phyloP scores from a whole-genome alignment of 2,888 invertebrate genomes.

The Troides helena region DNA sequence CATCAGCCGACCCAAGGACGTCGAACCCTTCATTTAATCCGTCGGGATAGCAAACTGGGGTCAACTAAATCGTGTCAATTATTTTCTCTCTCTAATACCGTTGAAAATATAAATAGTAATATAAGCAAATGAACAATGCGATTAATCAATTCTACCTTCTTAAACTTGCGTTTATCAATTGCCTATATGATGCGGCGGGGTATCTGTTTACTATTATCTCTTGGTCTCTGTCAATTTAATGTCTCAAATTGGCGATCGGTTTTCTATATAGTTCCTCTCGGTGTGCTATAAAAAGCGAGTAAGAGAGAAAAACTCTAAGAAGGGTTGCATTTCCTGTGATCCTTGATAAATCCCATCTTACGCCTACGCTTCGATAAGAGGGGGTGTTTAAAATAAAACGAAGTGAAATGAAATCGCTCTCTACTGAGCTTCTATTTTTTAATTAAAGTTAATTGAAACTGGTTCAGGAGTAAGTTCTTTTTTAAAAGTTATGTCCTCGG shows the following conservation, averaged over 20 bases:
- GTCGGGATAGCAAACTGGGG: conserved; percentile 1
- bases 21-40: conserved; percentile 18
- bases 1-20: conserved; percentile 10
- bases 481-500: conserved; percentile 1
- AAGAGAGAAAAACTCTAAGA: no score
- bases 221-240: no score
- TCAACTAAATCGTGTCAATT: conserved; percentile 1
- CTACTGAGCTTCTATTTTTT: background rate
- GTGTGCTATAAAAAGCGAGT: no score
- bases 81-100: background rate
- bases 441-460: conserved; percentile 2
- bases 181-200: no score
- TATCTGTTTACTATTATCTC: no score
- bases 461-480: background rate
- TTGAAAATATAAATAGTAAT: background rate
- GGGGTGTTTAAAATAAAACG: background rate
- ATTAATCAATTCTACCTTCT: background rate
- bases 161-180: background rate
- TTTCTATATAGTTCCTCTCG: no score
- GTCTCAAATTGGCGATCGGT: no score
- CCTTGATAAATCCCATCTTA: no score
- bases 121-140: background rate
- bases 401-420: background rate
- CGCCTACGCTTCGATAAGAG: background rate
- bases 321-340: no score